Base-by-base conservation (phyloP, 2,797 vertebrate genomes). In the Lepidocolaptes lacrymiger region DNA sequence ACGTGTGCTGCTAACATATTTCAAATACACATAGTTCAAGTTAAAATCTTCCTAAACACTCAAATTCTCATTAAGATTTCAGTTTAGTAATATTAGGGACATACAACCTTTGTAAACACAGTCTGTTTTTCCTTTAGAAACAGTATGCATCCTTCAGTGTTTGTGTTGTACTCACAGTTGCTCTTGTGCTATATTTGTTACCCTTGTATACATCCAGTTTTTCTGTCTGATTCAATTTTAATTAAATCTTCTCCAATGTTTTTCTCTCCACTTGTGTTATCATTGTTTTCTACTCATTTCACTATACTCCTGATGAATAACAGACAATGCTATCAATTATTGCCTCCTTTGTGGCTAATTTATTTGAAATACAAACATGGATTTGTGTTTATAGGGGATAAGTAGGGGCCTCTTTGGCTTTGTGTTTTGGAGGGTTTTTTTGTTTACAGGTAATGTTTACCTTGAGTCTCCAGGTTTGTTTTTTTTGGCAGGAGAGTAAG, bases 1-100 rank as follows among this genome's bases (percentile, higher is more conserved):
- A 23, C 24, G 34, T 3, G 2, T 39, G 26, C 61, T 49, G 7
- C 24, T 56, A 91, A 54, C 9, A 12, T 55, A 32, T 10, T 62
- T 61, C 10, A 77, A 77, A 22, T 84, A 48, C n/a, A 24, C 3
- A 1, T 48, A 66, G 43, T 48, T 83, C 12, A 62, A 75, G 24
- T 85, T 71, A 39, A 93, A 91, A 73, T 79, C 52, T 76, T 91
- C 8, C 3, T 34, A 80, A 89, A 74, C 62, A 51, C 27, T 41
- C 27, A 52, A 78, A 0, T 78, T 91, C 46, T 81, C 18, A 46
- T 18, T 61, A 81, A 49, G 32, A 56, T 43, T 92, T 88, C 2
- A 19, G 54, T 91, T 80, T 64, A 44, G 28, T 59, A 68, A 12
- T 26, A 9, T 2, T 49, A 43, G 41, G 46, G 34, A 36, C 10